These are phyloP conservation scores for Eurytoma adleriae DNA, from an alignment of 2,888 invertebrate species.

Conservation along the genomic window DNA sequence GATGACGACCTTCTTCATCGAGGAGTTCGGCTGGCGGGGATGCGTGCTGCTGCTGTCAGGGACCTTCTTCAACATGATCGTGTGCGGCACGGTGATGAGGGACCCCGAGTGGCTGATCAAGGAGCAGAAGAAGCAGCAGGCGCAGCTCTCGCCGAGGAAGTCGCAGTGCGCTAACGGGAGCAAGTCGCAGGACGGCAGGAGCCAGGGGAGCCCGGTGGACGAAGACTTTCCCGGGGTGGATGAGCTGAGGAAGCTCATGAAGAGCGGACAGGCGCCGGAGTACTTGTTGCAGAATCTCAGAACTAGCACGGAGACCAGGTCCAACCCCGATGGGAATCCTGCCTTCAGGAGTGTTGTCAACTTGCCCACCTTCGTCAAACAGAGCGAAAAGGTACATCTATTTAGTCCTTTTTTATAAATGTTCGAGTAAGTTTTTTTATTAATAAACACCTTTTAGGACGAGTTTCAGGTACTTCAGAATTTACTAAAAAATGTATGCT, in stretches of 20 bases:
- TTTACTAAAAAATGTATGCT: no score
- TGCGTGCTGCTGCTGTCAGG: constrained; percentile 89
- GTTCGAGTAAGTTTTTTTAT: not conserved
- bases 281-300: constrained; percentile 81
- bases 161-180: constrained; percentile 65
- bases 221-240: constrained; percentile 81
- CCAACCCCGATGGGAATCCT: constrained; percentile 76
- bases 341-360: constrained; percentile 83
- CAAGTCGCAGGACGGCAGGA: constrained; percentile 61
- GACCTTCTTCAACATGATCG: constrained; percentile 89
- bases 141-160: constrained; percentile 37
- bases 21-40: constrained; percentile 91
- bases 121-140: constrained; percentile 79
- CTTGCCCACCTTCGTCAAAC: constrained; percentile 85
- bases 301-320: constrained; percentile 79
- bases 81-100: constrained; percentile 91
- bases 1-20: constrained; percentile 87
- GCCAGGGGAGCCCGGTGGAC: constrained; percentile 77
- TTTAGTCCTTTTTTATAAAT: not conserved
- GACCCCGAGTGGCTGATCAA: constrained; percentile 90
- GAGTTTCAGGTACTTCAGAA: no score
- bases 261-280: constrained; percentile 83
- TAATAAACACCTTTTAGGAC: no score
- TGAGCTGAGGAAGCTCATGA: constrained; percentile 83
- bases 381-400: constrained; percentile 81